These are phyloP conservation scores for Formica exsecta DNA, from an alignment of 1,140 invertebrate species.

Conservation along the genomic window DNA sequence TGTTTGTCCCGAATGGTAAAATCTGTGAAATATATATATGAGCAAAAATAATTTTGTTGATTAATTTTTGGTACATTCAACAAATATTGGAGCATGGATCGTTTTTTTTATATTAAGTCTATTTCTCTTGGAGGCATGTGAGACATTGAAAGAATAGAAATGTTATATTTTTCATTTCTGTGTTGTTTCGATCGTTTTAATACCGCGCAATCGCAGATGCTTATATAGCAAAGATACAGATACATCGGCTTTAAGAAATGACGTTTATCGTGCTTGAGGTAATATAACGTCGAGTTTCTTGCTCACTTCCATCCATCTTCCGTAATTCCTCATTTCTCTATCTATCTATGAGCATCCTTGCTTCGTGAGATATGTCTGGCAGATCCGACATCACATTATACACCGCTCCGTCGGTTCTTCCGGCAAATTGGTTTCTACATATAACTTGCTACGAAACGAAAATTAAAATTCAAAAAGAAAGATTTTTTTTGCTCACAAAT, in stretches of 20 bases:
- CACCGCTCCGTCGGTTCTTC: constrained; percentile 49
- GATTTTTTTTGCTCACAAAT: not conserved
- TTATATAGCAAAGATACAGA: constrained; percentile 38
- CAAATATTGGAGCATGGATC: not conserved
- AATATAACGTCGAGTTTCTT: constrained; percentile 64
- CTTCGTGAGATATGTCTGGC: constrained; percentile 49
- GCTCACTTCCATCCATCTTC: constrained; percentile 63
- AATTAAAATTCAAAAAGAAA: constrained; percentile 7
- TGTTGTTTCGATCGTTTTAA: constrained; percentile 39
- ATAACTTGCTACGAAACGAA: not conserved
- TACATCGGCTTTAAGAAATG: constrained; percentile 59
- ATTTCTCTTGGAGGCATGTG: not conserved
- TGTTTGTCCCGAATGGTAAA: not conserved
- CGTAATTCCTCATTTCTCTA: constrained; percentile 62
- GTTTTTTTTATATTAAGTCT: not conserved
- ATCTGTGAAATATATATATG: not conserved
- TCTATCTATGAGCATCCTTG: constrained; percentile 61
- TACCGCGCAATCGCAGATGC: constrained; percentile 23
- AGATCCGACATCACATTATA: constrained; percentile 58
- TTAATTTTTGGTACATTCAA: not conserved
- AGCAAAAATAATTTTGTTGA: not conserved
- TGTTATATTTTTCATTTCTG: constrained; percentile 6
- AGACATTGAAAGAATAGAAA: not conserved
- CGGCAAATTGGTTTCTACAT: constrained; percentile 52
- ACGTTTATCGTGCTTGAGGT: constrained; percentile 64